A percentile compares a stretch with the other conserved stretches of the same genome.
Conservation (phyloP, 2,113 vertebrate genomes). For the Plecturocebus donacophilus region DNA sequence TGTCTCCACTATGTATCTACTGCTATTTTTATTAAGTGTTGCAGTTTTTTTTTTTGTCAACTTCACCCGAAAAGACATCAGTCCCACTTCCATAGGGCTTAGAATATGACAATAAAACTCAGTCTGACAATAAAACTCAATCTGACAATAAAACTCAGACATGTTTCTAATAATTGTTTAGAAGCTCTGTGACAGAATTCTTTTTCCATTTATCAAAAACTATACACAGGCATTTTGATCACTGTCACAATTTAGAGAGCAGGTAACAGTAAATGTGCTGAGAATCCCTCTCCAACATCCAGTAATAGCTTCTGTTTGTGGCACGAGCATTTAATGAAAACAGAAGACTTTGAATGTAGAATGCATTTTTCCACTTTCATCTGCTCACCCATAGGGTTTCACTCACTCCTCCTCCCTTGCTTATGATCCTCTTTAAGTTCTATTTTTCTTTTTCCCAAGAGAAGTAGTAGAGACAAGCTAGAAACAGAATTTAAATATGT, state of each 20-base stretch:
- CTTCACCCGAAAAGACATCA: slow-evolving; percentile 13
- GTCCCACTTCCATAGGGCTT: not conserved
- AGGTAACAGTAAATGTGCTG: not conserved
- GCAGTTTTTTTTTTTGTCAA: not conserved
- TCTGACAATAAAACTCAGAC: not conserved
- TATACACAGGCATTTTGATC: slow-evolving; percentile 36
- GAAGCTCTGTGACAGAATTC: slow-evolving; percentile 46
- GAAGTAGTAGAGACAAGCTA: not conserved
- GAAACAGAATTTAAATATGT: not conserved
- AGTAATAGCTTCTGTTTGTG: not conserved
- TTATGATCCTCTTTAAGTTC: not conserved
- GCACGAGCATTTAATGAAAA: not conserved
- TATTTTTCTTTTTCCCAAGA: not conserved
- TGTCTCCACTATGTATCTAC: not conserved
- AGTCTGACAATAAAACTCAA: no score
- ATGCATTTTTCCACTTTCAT: not conserved
- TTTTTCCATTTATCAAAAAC: slow-evolving; percentile 53
- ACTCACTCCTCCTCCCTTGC: not conserved
- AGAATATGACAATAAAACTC: slow-evolving; percentile 1
- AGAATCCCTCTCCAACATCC: not conserved
- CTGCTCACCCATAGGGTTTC: not conserved
- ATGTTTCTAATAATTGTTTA: slow-evolving; percentile 19
- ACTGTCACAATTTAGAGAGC: slow-evolving; percentile 44
- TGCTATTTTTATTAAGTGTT: slow-evolving; percentile 46
- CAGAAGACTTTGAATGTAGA: not conserved